Evolutionary conservation across 2,113 vertebrate species (phyloP).

Genomic region (Aythya baeri): DNA sequence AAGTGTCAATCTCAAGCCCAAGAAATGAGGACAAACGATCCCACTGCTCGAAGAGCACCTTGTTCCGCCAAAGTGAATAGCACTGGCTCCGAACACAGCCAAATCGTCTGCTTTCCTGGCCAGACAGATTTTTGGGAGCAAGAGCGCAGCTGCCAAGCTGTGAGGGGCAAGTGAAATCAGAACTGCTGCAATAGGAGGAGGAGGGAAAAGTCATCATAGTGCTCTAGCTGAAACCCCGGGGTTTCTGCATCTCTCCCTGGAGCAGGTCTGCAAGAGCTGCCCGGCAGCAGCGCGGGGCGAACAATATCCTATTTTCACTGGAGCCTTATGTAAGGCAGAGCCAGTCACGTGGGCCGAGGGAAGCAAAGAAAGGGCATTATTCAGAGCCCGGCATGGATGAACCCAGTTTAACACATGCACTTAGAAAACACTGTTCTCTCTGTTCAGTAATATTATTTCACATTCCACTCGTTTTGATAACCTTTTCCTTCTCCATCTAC

Average conservation of each 20-base stretch:
- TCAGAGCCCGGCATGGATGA: conserved; percentile 64
- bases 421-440: conserved; percentile 76
- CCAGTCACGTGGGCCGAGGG: conserved; percentile 68
- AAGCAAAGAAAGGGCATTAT: conserved; percentile 71
- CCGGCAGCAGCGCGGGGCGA: not conserved
- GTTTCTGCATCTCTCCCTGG: not conserved
- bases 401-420: conserved; percentile 58
- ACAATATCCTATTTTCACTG: conserved; percentile 72
- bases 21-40: not conserved
- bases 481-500: conserved; percentile 60
- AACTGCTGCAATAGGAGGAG: not conserved
- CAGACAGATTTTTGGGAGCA: not conserved
- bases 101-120: not conserved
- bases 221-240: not conserved
- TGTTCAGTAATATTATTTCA: conserved; percentile 74
- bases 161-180: not conserved
- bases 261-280: not conserved
- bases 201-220: not conserved
- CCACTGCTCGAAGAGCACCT: not conserved
- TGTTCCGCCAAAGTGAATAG: not conserved
- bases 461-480: conserved; percentile 80
- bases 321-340: conserved; percentile 60
- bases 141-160: not conserved
- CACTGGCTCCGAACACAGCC: not conserved
- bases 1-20: not conserved